These are phyloP conservation scores for Pimpla rufipes DNA, from an alignment of 2,888 invertebrate species.

Conservation along the genomic window DNA sequence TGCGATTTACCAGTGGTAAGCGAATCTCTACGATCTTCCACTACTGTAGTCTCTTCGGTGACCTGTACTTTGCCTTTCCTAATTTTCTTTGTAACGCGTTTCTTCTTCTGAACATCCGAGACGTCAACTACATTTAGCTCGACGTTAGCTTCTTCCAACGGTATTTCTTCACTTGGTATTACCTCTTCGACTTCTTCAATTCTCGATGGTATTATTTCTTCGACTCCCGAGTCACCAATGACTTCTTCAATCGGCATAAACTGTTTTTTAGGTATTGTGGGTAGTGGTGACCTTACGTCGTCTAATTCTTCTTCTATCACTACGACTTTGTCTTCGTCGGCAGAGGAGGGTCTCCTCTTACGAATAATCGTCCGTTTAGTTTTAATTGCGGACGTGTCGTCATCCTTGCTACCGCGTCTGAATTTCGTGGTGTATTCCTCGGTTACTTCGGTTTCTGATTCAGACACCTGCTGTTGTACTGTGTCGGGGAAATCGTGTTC, in stretches of 20 bases:
- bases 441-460: conserved; percentile 81
- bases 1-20: conserved; percentile 82
- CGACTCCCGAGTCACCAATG: conserved; percentile 72
- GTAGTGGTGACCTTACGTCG: conserved; percentile 77
- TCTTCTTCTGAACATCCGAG: conserved; percentile 65
- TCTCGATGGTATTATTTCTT: conserved; percentile 78
- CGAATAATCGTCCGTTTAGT: conserved; percentile 82
- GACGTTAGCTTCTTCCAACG: conserved; percentile 31
- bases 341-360: conserved; percentile 75
- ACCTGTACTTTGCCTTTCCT: conserved; percentile 83
- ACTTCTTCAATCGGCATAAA: conserved; percentile 83
- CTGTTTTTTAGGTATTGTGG: conserved; percentile 81
- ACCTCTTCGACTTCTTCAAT: conserved; percentile 80
- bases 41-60: conserved; percentile 84
- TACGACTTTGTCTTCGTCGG: conserved; percentile 76
- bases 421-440: conserved; percentile 84
- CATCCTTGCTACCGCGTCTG: conserved; percentile 78
- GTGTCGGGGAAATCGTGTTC: conserved; percentile 79
- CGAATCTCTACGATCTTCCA: conserved; percentile 83
- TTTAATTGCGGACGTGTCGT: conserved; percentile 81
- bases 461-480: conserved; percentile 76
- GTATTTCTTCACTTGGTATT: conserved; percentile 53
- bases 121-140: conserved; percentile 64
- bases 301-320: conserved; percentile 84
- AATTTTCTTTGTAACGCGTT: conserved; percentile 79